These are phyloP conservation scores for Arenicola marina DNA, from an alignment of 2,888 invertebrate genomes.

Conservation along the genomic window DNA sequence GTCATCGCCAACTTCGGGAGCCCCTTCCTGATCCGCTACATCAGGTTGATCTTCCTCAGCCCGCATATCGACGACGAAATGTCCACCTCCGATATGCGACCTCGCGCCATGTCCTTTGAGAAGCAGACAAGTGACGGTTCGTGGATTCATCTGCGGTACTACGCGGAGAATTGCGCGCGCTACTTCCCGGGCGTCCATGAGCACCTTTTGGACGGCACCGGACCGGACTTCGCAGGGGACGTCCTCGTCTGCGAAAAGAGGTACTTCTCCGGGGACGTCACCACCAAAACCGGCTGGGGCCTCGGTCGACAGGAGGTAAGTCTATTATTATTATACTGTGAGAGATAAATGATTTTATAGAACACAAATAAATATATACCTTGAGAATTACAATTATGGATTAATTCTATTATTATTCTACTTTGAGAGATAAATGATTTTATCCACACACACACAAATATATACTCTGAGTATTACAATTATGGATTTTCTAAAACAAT, in stretches of 20 bases:
- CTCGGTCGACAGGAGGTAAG: constrained; percentile 24
- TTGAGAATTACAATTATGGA: too few species aligned
- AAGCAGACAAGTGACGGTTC: constrained; percentile 4
- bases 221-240: constrained; percentile 11
- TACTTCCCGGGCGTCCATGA: constrained; percentile 14
- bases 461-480: too few species aligned
- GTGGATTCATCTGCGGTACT: constrained; percentile 27
- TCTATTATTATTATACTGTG: too few species aligned
- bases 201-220: constrained; percentile 12
- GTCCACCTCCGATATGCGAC: constrained; percentile 26
- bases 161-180: constrained; percentile 25
- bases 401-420: too few species aligned
- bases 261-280: constrained; percentile 21
- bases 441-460: too few species aligned
- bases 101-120: constrained; percentile 29
- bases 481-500: too few species aligned
- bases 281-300: constrained; percentile 18
- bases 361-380: too few species aligned
- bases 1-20: constrained; percentile 25
- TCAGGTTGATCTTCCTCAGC: constrained; percentile 25
- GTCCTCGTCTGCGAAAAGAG: constrained; percentile 18
- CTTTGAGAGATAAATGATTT: too few species aligned
- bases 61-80: constrained; percentile 13
- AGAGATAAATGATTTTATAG: too few species aligned
- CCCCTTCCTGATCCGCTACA: constrained; percentile 26